Evolutionary conservation across 2,113 vertebrate genomes (phyloP).

Genomic region (Verasper variegatus): DNA sequence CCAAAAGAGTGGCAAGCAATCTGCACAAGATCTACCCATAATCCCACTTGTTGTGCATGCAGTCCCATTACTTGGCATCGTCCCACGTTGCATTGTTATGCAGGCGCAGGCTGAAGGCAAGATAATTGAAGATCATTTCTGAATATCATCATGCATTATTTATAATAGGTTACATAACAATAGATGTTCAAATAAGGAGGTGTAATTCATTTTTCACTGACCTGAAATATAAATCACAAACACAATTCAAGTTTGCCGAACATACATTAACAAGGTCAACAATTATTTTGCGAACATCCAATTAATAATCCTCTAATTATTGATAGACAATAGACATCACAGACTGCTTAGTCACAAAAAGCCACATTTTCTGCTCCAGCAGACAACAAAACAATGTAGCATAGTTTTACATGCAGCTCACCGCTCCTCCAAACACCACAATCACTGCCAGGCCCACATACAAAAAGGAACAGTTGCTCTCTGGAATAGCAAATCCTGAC

Average conservation of each 20-base stretch:
- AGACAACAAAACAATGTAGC: slow-evolving; percentile 50
- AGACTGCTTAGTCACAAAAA: slow-evolving; percentile 48
- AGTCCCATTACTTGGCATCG: slow-evolving; percentile 11
- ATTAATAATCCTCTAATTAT: slow-evolving; percentile 39
- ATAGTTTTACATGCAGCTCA: slow-evolving; percentile 61
- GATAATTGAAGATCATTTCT: slow-evolving; percentile 42
- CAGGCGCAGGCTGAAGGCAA: slow-evolving; percentile 18
- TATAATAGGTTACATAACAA: slow-evolving; percentile 22
- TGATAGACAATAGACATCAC: slow-evolving; percentile 36
- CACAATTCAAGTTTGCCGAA: slow-evolving; percentile 4
- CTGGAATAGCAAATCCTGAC: slow-evolving; percentile 57
- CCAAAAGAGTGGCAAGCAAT: slow-evolving; percentile 22
- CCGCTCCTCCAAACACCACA: slow-evolving; percentile 53
- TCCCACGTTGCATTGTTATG: slow-evolving; percentile 17
- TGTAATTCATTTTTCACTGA: slow-evolving; percentile 1
- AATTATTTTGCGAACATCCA: slow-evolving; percentile 22
- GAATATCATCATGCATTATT: slow-evolving; percentile 30
- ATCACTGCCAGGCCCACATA: slow-evolving; percentile 56
- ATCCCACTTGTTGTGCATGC: slow-evolving; percentile 27
- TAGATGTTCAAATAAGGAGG: slow-evolving; percentile 17
- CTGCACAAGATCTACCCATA: slow-evolving; percentile 24
- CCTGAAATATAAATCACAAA: slow-evolving; percentile 16
- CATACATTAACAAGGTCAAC: slow-evolving; percentile 37
- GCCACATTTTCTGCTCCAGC: slow-evolving; percentile 29
- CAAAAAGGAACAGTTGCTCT: slow-evolving; percentile 35